Percentiles rank a stretch among this genome's conserved stretches.
Conservation (phyloP, 2,113 vertebrate genomes). For the Hoplias malabaricus region DNA sequence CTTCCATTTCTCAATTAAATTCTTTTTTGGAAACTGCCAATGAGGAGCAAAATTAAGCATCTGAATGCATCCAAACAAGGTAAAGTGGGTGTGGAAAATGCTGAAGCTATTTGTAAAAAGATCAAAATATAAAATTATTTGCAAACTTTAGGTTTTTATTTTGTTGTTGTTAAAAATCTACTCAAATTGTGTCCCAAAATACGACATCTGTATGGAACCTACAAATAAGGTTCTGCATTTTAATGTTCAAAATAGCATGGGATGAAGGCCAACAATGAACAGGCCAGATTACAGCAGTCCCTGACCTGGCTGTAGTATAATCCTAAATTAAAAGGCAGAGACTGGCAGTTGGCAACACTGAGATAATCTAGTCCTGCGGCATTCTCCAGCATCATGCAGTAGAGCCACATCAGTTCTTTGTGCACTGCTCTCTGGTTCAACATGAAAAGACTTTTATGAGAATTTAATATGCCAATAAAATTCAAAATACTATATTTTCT, state of each 20-base stretch:
- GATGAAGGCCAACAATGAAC: background rate
- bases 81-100: no score
- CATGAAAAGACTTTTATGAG: background rate
- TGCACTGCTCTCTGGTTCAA: background rate
- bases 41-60: no score
- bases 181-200: no score
- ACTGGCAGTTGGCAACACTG: background rate
- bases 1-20: no score
- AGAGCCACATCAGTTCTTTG: background rate
- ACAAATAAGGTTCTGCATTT: constrained; percentile 4
- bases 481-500: no score
- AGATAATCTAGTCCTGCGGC: constrained; percentile 21
- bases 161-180: no score
- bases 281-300: background rate
- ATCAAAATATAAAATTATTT: no score
- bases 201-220: no score
- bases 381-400: background rate
- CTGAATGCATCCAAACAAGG: no score
- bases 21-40: no score
- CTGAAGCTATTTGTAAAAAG: no score
- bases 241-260: background rate
- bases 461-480: background rate
- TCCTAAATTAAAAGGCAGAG: constrained; percentile 15
- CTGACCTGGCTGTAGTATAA: constrained; percentile 6
- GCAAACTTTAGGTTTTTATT: no score